Evolutionary conservation across 2,888 invertebrate genomes (phyloP).

Genomic region (Lycaena phlaeas): DNA sequence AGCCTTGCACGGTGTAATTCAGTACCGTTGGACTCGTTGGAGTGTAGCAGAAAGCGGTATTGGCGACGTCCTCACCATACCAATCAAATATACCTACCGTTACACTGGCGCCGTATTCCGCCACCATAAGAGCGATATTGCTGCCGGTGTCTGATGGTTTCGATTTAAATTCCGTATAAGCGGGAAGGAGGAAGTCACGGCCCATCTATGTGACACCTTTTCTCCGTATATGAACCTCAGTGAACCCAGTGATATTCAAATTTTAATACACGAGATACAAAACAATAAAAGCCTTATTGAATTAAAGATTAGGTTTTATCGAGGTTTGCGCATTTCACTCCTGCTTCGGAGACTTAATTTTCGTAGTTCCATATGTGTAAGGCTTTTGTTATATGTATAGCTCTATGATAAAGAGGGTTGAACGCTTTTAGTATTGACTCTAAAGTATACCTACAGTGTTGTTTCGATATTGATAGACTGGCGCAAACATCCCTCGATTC

Average conservation of each 20-base stretch:
- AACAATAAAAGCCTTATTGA: too few relatives aligned
- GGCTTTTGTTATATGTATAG: too few relatives aligned
- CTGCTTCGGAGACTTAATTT: too few relatives aligned
- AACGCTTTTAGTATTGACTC: too few relatives aligned
- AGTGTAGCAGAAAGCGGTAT: conserved; percentile 65
- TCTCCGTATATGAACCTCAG: conserved; percentile 64
- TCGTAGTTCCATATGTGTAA: too few relatives aligned
- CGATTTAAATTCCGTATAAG: conserved; percentile 70
- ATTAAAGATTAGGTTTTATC: too few relatives aligned
- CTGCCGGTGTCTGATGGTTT: conserved; percentile 27
- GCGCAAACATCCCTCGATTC: too few relatives aligned
- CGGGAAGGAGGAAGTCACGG: conserved; percentile 71
- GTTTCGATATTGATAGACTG: too few relatives aligned
- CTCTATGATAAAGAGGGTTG: too few relatives aligned
- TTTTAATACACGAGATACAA: neutral
- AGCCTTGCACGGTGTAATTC: conserved; percentile 58
- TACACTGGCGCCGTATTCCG: conserved; percentile 30
- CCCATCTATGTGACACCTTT: conserved; percentile 66
- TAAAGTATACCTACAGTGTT: too few relatives aligned
- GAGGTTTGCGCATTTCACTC: too few relatives aligned
- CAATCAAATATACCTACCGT: conserved; percentile 51
- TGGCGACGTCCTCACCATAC: conserved; percentile 58
- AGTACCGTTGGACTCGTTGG: conserved; percentile 63
- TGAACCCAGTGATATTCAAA: conserved; percentile 41
- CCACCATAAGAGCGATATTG: conserved; percentile 34